phyloP scores from a whole-genome alignment of 2,888 invertebrate species.

The Antheraea assamensis region DNA sequence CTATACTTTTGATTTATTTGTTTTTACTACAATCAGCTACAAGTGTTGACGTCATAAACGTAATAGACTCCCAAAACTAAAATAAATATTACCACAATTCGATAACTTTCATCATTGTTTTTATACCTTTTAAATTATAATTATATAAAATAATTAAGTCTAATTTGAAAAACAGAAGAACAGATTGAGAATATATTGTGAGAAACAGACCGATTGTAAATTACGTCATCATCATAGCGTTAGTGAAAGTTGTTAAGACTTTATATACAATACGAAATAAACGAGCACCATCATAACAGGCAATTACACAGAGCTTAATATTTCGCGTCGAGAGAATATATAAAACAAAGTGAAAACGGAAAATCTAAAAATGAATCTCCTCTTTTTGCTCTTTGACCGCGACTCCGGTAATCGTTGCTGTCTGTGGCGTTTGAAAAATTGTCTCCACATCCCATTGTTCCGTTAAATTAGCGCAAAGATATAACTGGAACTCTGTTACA shows the following conservation, averaged over 20 bases:
- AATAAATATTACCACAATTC: no score
- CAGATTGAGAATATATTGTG: background rate
- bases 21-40: no score
- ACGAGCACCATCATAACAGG: background rate
- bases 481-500: conserved; percentile 10
- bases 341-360: conserved; percentile 16
- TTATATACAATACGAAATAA: background rate
- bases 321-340: conserved; percentile 9
- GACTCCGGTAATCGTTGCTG: conserved; percentile 27
- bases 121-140: background rate
- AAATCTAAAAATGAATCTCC: conserved; percentile 29
- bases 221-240: background rate
- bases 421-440: conserved; percentile 40
- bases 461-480: conserved; percentile 32
- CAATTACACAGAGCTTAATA: background rate
- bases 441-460: conserved; percentile 33
- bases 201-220: background rate
- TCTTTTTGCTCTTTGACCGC: conserved; percentile 31
- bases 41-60: no score
- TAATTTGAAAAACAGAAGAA: background rate
- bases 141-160: background rate
- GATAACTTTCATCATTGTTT: no score
- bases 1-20: no score
- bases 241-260: background rate
- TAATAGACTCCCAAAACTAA: no score